These are phyloP conservation scores for Acanthurus tractus DNA, from an alignment of 2,797 vertebrate species.

Conservation along the genomic window DNA sequence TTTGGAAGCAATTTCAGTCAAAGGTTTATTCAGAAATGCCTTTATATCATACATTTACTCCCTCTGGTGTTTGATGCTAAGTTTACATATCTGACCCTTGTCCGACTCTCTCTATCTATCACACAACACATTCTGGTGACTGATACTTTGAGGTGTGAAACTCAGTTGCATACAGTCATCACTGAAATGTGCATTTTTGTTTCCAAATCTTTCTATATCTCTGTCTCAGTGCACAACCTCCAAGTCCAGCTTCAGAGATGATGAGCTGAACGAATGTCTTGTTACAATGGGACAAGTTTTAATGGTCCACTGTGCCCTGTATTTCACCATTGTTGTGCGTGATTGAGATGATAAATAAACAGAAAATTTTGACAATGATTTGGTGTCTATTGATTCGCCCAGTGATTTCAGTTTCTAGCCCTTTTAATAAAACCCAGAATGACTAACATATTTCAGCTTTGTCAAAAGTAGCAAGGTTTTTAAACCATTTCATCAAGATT, in stretches of 20 bases:
- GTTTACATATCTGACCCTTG: constrained; percentile 8
- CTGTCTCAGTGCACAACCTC: constrained; percentile 36
- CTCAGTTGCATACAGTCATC: constrained; percentile 21
- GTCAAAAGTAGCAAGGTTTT: not conserved
- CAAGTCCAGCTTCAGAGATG: constrained; percentile 42
- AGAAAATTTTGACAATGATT: constrained; percentile 26
- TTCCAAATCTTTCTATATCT: not conserved
- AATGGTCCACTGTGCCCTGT: constrained; percentile 26
- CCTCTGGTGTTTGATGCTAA: not conserved
- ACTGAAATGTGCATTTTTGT: constrained; percentile 3
- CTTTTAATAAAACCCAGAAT: not conserved
- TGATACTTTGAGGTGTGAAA: constrained; percentile 35
- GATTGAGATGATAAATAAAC: constrained; percentile 38
- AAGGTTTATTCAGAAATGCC: not conserved
- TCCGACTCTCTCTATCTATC: not conserved
- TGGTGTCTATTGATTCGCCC: not conserved
- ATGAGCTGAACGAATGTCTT: constrained; percentile 38
- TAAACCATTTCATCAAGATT: too few species aligned
- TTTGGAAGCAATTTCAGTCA: constrained; percentile 1
- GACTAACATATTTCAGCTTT: not conserved
- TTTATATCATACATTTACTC: not conserved
- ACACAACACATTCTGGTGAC: not conserved
- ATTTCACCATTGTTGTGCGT: constrained; percentile 14
- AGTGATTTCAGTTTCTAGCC: not conserved
- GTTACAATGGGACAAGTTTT: constrained; percentile 73